phyloP scores from a whole-genome alignment of 2,888 invertebrate species.

The Diachrysia chrysitis region DNA sequence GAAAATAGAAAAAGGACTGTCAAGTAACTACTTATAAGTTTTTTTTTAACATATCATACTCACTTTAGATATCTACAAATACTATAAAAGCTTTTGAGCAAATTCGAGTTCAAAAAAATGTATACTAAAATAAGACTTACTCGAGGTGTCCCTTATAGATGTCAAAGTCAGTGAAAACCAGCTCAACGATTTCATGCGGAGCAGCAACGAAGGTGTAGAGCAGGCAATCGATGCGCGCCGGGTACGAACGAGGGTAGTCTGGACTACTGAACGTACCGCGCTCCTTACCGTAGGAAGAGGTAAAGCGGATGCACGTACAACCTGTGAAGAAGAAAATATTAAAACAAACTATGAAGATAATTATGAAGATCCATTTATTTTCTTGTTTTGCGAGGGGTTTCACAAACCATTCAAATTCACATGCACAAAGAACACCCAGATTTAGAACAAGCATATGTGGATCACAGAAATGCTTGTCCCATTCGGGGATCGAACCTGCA shows the following conservation, averaged over 20 bases:
- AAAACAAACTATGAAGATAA: background rate
- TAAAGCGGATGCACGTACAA: conserved; percentile 95
- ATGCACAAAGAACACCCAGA: too few relatives aligned
- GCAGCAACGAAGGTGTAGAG: conserved; percentile 95
- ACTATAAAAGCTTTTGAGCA: too few relatives aligned
- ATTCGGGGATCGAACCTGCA: too few relatives aligned
- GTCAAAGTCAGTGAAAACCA: conserved; percentile 95
- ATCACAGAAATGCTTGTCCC: too few relatives aligned
- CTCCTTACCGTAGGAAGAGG: conserved; percentile 93
- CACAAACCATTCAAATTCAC: too few relatives aligned
- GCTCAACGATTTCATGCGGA: conserved; percentile 94
- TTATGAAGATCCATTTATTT: background rate
- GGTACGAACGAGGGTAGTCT: conserved; percentile 94
- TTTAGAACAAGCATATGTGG: too few relatives aligned
- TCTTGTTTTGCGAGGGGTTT: too few relatives aligned
- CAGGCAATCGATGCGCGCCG: conserved; percentile 93
- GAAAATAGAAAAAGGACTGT: too few relatives aligned
- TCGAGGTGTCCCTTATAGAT: conserved; percentile 91
- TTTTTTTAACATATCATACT: too few relatives aligned
- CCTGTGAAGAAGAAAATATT: conserved; percentile 84
- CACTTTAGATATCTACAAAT: too few relatives aligned
- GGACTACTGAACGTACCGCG: conserved; percentile 95
- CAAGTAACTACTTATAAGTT: too few relatives aligned
- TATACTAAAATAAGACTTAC: conserved; percentile 89
- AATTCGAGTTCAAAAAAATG: too few relatives aligned